Evolutionary conservation across 2,888 invertebrate species (phyloP).

Genomic region (Cyclophora albipunctata): DNA sequence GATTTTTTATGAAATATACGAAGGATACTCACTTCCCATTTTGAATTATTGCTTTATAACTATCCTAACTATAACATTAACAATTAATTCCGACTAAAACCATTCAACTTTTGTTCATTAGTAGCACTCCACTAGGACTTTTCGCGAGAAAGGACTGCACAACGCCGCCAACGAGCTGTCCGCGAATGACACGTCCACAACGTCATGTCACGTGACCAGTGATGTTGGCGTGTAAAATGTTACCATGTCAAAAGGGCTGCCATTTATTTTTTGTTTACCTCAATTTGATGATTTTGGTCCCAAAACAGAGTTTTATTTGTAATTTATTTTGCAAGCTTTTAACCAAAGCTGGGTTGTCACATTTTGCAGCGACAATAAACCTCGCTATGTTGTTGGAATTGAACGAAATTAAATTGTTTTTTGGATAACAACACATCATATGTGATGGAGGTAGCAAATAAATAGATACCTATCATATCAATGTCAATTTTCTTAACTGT

Average conservation of each 20-base stretch:
- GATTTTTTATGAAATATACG: slow-evolving; percentile 61
- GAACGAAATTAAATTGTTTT: no score
- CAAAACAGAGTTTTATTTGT: not conserved
- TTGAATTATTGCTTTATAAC: slow-evolving; percentile 70
- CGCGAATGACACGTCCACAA: slow-evolving; percentile 76
- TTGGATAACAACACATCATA: no score
- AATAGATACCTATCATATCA: not conserved
- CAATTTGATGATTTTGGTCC: not conserved
- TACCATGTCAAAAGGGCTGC: slow-evolving; percentile 24
- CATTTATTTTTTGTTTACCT: no score
- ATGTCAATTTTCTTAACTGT: not conserved
- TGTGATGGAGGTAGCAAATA: no score
- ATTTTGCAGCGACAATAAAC: not conserved
- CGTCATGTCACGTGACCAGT: slow-evolving; percentile 82
- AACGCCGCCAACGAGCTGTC: slow-evolving; percentile 72
- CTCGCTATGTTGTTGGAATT: no score
- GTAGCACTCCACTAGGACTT: slow-evolving; percentile 66
- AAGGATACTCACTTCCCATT: slow-evolving; percentile 78
- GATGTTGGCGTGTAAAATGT: slow-evolving; percentile 78
- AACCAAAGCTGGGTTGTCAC: not conserved
- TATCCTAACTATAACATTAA: slow-evolving; percentile 70
- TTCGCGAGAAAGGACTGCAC: slow-evolving; percentile 68
- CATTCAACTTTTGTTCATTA: slow-evolving; percentile 74
- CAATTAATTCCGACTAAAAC: slow-evolving; percentile 63
- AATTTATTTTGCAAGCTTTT: not conserved